Evolutionary conservation across 2,797 vertebrate species (phyloP), one percentile per base, ranked within the genome.

Genomic region (Telmatherina bonti): DNA sequence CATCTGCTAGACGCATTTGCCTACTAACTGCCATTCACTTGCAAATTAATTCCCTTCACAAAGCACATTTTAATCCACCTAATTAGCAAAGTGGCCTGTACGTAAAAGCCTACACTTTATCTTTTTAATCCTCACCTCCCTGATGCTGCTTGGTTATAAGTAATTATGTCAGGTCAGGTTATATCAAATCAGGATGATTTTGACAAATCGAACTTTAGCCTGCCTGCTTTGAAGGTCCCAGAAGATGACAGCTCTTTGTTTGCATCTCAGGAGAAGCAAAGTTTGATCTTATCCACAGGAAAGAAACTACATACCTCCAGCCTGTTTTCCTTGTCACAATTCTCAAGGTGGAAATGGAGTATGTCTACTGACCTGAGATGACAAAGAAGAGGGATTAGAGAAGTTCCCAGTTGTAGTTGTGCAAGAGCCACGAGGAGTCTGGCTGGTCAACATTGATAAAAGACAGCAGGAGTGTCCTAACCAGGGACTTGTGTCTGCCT

Each of bases 361-460:
- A 38, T 68, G 79, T 81, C 70, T 65, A 45, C 82, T 92, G 92
- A 93, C 91, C 91, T 75, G 67, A 74, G 76, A 91, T 82, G 84
- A 82, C 81, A 89, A 91, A 93, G 91, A 91, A 86, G 68, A 85
- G 92, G 92, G 92, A 92, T 68, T 85, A 68, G 68, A 76, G 60
- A 71, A 53, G 55, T 69, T 91, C 90, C 91, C 89, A 63, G 63
- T 62, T 65, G 85, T 52, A 29, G 75, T 56, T 31, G 72, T 24
- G 67, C 30, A 6, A 72, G 72, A 86, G 88, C 89, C 88, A 86
- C 36, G 0, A 87, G 84, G 86, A 92, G 75, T 75, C 54, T 71
- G 81, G 78, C 91, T 87, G 93, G 92, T 92, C 93, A 94, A 92
- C 93, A 93, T 90, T 94, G 92, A 93, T 90, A 85, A 90, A 92